Evolutionary conservation across 2,888 invertebrate species (phyloP).

Genomic region (Baccha elongata): DNA sequence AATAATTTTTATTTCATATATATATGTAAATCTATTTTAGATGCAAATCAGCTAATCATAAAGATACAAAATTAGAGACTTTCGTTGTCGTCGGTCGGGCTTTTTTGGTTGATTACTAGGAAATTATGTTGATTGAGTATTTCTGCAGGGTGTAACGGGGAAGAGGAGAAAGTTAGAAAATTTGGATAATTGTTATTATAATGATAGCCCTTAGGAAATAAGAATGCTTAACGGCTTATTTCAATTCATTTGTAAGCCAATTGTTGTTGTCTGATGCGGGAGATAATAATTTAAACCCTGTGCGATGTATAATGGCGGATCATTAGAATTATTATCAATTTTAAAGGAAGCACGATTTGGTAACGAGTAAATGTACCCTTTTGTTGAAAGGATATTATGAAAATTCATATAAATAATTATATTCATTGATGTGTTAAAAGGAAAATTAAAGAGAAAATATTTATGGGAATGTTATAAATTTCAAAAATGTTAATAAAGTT

Average conservation of each 20-base stretch:
- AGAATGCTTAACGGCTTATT: background rate
- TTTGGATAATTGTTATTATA: background rate
- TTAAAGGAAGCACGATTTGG: background rate
- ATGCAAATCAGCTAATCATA: background rate
- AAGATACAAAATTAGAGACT: background rate
- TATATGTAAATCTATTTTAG: background rate
- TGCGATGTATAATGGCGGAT: background rate
- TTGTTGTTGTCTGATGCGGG: background rate
- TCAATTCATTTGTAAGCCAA: background rate
- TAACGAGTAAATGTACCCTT: too few species aligned
- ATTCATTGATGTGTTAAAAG: too few species aligned
- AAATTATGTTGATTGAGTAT: slow-evolving; percentile 13
- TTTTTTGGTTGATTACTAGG: slow-evolving; percentile 10
- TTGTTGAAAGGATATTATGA: too few species aligned
- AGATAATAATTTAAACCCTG: background rate
- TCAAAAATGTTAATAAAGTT: too few species aligned
- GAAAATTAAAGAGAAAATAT: too few species aligned
- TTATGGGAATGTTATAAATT: too few species aligned
- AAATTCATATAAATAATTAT: too few species aligned
- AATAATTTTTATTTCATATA: background rate
- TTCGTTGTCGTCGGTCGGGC: background rate
- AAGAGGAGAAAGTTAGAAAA: background rate
- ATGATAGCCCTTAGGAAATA: background rate
- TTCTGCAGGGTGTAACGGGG: too few species aligned
- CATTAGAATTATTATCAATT: background rate